Base-by-base conservation (phyloP, 2,888 invertebrate genomes). In the Meganola albula region DNA sequence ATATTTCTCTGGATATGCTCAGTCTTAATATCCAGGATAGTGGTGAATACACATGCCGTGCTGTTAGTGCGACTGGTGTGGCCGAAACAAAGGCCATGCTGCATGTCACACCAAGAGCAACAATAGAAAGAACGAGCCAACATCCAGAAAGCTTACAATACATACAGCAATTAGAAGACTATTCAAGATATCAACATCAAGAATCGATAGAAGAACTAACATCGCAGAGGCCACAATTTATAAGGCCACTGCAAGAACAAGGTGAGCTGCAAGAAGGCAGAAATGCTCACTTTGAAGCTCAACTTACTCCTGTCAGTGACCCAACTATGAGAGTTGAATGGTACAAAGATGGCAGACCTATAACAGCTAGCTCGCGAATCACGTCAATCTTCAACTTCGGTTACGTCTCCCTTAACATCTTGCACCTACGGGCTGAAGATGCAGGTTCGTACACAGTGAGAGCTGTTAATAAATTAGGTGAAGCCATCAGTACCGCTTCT, bases 361-460 rank as follows among this genome's bases (percentile, higher is more conserved):
- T 99, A 64, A 97, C 96, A 85, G 96, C 97, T 72, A 98, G 98
- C 87, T 97, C 97, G 75, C 92, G 98, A 87, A 97, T 97, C 87
- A 95, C 95, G 75, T 96, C 97, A 76, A 95, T 96, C 89, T 96
- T 96, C 91, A 98, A 98, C 91, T 98, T 98, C 91, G 98, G 98
- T 77, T 97, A 97, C 90, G 97, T 98, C 88, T 96, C 97, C 87
- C 93, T 98, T 70, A 98, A 98, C 88, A 97, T 99, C 84, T 90
- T 97, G 92, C 97, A 98, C 92, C 93, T 98, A 90, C 94, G 97
- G 88, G 92, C 93, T 89, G 98, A 99, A 92, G 99, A 99, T 91
- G 93, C 95, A 70, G 98, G 98, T 84, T 93, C 93, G 80, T 97
- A 97, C 64, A 95, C 95, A 60, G 94, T 94, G 73, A 91, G 95